Percentiles rank a stretch among this genome's conserved stretches.
phyloP scores from a whole-genome alignment of 2,113 vertebrate species.

The Menidia beryllina region DNA sequence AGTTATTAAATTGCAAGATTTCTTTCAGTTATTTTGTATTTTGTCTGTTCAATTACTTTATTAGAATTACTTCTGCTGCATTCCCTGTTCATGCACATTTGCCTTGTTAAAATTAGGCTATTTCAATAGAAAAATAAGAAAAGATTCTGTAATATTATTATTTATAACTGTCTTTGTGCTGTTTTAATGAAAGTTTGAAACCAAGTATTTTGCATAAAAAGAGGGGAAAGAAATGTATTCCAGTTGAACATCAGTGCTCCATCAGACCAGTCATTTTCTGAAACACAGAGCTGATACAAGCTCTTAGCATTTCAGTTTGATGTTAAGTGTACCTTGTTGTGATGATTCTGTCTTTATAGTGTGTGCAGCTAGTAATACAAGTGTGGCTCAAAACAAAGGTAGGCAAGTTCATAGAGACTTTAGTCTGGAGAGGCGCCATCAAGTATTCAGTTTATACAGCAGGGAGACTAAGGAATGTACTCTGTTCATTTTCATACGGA shows the following conservation, averaged over 20 bases:
- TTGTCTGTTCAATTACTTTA: too few species aligned
- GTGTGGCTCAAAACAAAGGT: conserved; percentile 43
- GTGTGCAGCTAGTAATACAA: conserved; percentile 50
- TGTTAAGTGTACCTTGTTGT: conserved; percentile 27
- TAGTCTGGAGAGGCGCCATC: conserved; percentile 58
- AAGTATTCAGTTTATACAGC: conserved; percentile 64
- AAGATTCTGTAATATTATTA: too few species aligned
- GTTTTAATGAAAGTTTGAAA: too few species aligned
- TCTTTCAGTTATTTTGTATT: background rate
- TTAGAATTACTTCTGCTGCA: too few species aligned
- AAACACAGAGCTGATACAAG: background rate
- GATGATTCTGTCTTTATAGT: conserved; percentile 34
- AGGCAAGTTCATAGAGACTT: conserved; percentile 54
- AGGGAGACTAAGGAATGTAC: conserved; percentile 70
- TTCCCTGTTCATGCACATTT: too few species aligned
- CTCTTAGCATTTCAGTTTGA: conserved; percentile 6
- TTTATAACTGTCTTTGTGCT: too few species aligned
- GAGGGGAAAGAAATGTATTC: too few species aligned
- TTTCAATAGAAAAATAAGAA: too few species aligned
- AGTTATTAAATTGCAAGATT: background rate
- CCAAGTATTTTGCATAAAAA: too few species aligned
- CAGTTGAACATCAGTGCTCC: background rate
- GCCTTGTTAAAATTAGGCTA: too few species aligned
- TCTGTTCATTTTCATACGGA: conserved; percentile 74
- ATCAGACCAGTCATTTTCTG: background rate